A percentile compares a stretch with the other conserved stretches of the same genome.
Evolutionary conservation across 1,140 invertebrate species (phyloP).

Genomic region (Sycophila sp.): DNA sequence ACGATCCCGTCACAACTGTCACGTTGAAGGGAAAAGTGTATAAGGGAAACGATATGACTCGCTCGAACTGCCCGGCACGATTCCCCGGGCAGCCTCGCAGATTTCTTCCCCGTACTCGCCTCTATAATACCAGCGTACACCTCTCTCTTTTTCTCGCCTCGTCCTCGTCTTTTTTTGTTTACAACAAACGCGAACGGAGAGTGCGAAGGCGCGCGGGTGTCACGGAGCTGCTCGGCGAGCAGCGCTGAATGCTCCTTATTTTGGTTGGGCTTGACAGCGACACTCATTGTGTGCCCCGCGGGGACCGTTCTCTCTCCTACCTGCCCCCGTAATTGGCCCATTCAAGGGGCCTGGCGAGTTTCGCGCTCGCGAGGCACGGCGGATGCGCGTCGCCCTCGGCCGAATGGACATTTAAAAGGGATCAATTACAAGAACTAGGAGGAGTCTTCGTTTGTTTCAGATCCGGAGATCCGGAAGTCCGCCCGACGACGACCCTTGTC

Average conservation of each 20-base stretch:
- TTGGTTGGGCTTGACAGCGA: constrained; percentile 60
- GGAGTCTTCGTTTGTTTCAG: background rate
- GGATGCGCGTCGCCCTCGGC: background rate
- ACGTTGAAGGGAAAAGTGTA: no score
- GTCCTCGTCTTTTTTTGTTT: background rate
- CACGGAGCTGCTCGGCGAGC: constrained; percentile 21
- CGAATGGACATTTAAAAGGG: constrained; percentile 47
- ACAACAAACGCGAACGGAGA: background rate
- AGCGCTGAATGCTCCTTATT: constrained; percentile 57
- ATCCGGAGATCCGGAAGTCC: constrained; percentile 45
- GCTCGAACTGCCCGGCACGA: background rate
- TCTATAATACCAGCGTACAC: background rate
- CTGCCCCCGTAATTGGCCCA: constrained; percentile 64
- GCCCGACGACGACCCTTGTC: constrained; percentile 38
- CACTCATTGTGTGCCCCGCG: constrained; percentile 51
- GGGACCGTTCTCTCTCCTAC: constrained; percentile 37
- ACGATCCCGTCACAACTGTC: no score
- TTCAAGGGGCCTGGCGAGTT: constrained; percentile 47
- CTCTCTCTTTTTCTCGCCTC: background rate
- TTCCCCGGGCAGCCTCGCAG: background rate
- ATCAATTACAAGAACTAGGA: constrained; percentile 48
- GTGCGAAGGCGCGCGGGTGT: constrained; percentile 50
- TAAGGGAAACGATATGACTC: no score
- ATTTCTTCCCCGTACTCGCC: constrained; percentile 10
- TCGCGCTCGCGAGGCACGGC: constrained; percentile 20